Conservation (phyloP, 2,888 invertebrate genomes). For the Tenthredo mesomela region DNA sequence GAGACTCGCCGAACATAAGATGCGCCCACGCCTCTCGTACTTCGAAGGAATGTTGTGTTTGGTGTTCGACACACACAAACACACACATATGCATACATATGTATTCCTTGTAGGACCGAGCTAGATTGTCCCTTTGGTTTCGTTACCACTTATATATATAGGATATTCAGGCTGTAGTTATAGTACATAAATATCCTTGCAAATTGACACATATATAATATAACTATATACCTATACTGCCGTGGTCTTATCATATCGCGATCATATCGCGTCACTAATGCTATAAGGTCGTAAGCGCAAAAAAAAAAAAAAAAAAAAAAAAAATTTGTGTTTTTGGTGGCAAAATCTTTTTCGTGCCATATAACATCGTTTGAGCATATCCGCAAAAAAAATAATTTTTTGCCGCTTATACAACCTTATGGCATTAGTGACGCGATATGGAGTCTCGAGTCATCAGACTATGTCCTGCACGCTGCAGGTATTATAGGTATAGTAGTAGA, state of each 20-base stretch:
- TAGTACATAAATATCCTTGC: slow-evolving; percentile 40
- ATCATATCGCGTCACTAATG: not conserved
- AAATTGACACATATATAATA: slow-evolving; percentile 8
- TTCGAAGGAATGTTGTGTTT: slow-evolving; percentile 5
- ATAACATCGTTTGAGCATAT: no score
- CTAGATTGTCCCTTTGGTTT: not conserved
- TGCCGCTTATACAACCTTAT: no score
- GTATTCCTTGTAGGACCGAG: not conserved
- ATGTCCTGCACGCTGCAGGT: not conserved
- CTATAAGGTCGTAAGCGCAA: no score
- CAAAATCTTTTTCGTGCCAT: no score
- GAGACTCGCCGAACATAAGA: not conserved
- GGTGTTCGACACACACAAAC: not conserved
- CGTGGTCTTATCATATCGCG: not conserved
- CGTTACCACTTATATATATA: not conserved
- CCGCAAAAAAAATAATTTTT: no score
- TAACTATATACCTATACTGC: not conserved
- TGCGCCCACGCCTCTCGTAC: not conserved
- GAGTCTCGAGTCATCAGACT: not conserved
- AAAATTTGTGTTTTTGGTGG: no score
- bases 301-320: no score
- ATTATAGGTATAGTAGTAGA: not conserved
- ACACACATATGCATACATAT: no score
- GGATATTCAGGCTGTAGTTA: not conserved
- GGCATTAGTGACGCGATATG: no score